Base-by-base conservation (phyloP, 1,140 invertebrate genomes). In the Ruditapes philippinarum region DNA sequence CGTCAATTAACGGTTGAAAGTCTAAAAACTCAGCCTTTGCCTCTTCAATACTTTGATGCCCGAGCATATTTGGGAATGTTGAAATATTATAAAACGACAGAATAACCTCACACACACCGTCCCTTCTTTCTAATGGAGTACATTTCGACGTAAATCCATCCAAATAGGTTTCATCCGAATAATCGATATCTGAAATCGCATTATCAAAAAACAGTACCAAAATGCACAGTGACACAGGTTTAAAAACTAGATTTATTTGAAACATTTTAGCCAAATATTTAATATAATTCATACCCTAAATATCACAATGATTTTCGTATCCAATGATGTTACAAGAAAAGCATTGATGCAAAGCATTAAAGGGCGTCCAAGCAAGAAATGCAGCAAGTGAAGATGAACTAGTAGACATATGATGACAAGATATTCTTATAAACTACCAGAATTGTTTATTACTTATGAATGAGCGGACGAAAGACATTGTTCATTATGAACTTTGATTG, bases 21-120 rank as follows among this genome's bases (percentile, higher is more conserved):
- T 70, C 40, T 1, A 33, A 33, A 22, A 70, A 62, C 22, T 25
- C 49, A 22, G 9, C 31, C 11, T 33, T 11, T 7, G 82, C 82
- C 25, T 84, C 82, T 4, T 19, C n/a, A 12, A 73, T 45, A 73
- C 73, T 40, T 11, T 22, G n/a, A 38, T 84, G 62, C 36, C 68
- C 82, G n/a, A 73, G 40, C 17, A 54, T 12, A 33, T 84, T 84
- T 0, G 82, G 82, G 40, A 84, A 84, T 51, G 65, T 42, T 22
- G 82, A 73, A 31, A 70, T 38, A 31, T 84, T 84, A 28, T 84
- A 84, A 14, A 7, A 14, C 42, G 42, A 5, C 12, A 45, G 82
- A 22, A 73, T 42, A 38, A 19, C 40, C 36, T 42, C 12, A 36
- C 79, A 82, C 1, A 65, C 3, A 38, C 19, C 54, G 22, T 54